These are phyloP conservation scores for Drosophila percnosoma DNA, from an alignment of 2,888 invertebrate species.

Conservation along the genomic window DNA sequence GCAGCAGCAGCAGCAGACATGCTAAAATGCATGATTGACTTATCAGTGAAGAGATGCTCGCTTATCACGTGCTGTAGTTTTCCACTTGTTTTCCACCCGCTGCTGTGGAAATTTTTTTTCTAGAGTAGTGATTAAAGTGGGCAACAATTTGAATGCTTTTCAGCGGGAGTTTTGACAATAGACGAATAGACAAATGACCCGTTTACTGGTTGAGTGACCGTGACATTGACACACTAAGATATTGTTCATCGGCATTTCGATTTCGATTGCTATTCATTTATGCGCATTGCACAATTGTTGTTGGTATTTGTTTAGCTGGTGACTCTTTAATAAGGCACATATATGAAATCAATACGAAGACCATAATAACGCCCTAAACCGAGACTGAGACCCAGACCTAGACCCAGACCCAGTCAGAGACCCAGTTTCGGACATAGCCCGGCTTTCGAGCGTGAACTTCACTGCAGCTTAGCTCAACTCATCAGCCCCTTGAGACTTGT, in stretches of 20 bases:
- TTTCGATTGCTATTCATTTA: slow-evolving; percentile 61
- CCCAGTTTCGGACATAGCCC: slow-evolving; percentile 7
- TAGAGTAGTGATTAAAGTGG: background rate
- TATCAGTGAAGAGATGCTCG: slow-evolving; percentile 47
- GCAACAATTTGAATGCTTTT: background rate
- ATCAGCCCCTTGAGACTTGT: slow-evolving; percentile 61
- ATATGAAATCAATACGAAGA: slow-evolving; percentile 24
- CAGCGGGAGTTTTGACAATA: slow-evolving; percentile 21
- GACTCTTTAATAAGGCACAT: slow-evolving; percentile 17
- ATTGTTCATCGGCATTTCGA: slow-evolving; percentile 23
- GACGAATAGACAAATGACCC: slow-evolving; percentile 1
- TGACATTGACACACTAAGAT: slow-evolving; percentile 73
- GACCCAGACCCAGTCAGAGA: slow-evolving; percentile 35
- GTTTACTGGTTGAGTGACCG: slow-evolving; percentile 51
- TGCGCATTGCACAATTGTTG: slow-evolving; percentile 67
- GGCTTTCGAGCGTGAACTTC: slow-evolving; percentile 63
- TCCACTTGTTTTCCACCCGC: slow-evolving; percentile 55
- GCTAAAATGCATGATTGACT: slow-evolving; percentile 21
- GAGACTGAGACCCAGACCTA: slow-evolving; percentile 42
- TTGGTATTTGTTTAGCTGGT: slow-evolving; percentile 27
- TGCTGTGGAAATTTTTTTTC: slow-evolving; percentile 63
- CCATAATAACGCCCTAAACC: slow-evolving; percentile 43
- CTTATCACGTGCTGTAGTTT: slow-evolving; percentile 79
- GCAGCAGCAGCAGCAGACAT: slow-evolving; percentile 18
- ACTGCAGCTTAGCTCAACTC: slow-evolving; percentile 37